phyloP scores from a whole-genome alignment of 1,140 invertebrate species.

The Cephus cinctus region DNA sequence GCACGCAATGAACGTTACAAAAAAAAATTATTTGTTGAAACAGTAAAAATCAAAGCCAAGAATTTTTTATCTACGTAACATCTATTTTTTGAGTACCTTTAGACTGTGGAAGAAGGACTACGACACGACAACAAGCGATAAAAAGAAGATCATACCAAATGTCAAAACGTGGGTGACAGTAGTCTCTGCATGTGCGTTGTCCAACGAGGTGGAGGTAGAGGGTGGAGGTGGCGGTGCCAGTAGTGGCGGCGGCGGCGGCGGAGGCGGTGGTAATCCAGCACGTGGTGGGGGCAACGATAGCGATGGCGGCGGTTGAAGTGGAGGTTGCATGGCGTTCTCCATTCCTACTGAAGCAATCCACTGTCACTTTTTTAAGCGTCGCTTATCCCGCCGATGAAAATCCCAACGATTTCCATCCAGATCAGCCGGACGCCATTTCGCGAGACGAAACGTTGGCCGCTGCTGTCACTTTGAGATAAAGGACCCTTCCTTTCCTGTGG shows the following conservation, averaged over 20 bases:
- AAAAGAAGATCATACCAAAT: conserved; percentile 53
- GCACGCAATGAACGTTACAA: too few species aligned
- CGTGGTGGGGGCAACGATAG: conserved; percentile 18
- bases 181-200: conserved; percentile 48
- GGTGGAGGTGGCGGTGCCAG: conserved; percentile 26
- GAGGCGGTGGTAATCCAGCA: too few species aligned
- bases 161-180: conserved; percentile 62
- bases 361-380: conserved; percentile 19
- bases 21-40: too few species aligned
- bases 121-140: conserved; percentile 2
- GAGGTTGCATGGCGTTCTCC: conserved; percentile 37
- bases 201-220: conserved; percentile 27
- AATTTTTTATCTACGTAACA: too few species aligned
- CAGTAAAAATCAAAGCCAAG: too few species aligned
- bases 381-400: conserved; percentile 16
- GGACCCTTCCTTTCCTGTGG: too few species aligned
- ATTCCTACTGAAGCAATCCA: conserved; percentile 16
- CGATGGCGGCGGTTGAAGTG: conserved; percentile 29
- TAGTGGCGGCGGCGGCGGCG: too few species aligned
- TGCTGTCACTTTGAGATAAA: too few species aligned
- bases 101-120: too few species aligned
- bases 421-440: neutral
- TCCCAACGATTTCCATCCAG: neutral
- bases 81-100: too few species aligned
- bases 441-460: too few species aligned